Evolutionary conservation across 2,888 invertebrate genomes (phyloP).

Genomic region (Nemoura dubitans): DNA sequence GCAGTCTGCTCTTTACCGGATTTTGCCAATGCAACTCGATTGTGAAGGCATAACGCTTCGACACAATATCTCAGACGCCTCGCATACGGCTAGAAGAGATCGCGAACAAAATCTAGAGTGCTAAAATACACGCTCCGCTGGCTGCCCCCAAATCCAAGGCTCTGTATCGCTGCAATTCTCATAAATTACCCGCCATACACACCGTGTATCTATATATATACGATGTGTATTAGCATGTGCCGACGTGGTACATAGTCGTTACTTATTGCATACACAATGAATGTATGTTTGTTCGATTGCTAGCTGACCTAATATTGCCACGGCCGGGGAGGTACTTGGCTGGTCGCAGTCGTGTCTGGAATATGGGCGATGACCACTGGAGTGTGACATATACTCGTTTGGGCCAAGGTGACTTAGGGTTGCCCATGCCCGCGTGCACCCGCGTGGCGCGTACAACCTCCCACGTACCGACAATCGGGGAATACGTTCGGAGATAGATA

Average conservation of each 20-base stretch:
- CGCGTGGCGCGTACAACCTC: background rate
- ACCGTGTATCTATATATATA: background rate
- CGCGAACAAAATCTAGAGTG: conserved; percentile 7
- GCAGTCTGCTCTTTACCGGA: background rate
- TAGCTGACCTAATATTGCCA: conserved; percentile 27
- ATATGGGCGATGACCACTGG: conserved; percentile 20
- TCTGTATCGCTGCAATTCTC: background rate
- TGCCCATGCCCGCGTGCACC: background rate
- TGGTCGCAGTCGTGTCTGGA: conserved; percentile 21
- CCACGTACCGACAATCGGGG: background rate
- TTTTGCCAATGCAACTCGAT: background rate
- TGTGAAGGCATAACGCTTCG: background rate
- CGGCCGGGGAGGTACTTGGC: background rate
- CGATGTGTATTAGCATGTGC: background rate
- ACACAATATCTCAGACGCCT: background rate
- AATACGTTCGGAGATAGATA: background rate
- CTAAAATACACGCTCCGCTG: conserved; percentile 9
- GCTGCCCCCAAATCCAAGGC: conserved; percentile 30
- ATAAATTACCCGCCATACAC: conserved; percentile 21
- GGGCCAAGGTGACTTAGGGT: conserved; percentile 20
- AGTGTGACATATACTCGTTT: conserved; percentile 18
- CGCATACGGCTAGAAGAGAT: background rate
- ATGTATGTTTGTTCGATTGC: conserved; percentile 12
- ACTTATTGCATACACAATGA: conserved; percentile 7
- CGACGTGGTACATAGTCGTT: conserved; percentile 9